Evolutionary conservation across 2,797 vertebrate genomes (phyloP).

Genomic region (Pelobates cultripes): DNA sequence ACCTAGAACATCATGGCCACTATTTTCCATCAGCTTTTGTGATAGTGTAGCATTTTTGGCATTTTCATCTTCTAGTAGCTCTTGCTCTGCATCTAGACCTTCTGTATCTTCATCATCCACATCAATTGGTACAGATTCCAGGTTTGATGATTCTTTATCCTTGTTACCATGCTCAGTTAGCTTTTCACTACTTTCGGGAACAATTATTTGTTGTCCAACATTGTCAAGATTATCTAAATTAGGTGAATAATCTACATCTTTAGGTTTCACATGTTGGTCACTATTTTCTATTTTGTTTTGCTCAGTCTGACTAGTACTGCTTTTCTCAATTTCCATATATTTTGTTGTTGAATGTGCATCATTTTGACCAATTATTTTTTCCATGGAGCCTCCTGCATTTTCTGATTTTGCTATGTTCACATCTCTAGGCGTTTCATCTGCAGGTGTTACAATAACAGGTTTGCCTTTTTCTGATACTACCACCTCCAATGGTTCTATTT

Average conservation of each 20-base stretch:
- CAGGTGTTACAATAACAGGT: background rate
- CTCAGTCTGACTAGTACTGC: background rate
- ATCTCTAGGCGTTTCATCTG: background rate
- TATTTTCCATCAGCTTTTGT: constrained; percentile 43
- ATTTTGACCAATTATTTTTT: constrained; percentile 3
- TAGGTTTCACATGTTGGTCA: constrained; percentile 33
- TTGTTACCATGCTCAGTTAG: constrained; percentile 51
- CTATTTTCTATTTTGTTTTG: background rate
- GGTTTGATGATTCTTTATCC: constrained; percentile 30
- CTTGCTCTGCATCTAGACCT: constrained; percentile 60
- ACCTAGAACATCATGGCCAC: background rate
- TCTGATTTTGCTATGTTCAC: background rate
- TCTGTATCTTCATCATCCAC: constrained; percentile 56
- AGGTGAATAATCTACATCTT: background rate
- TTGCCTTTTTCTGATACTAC: background rate
- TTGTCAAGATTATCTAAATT: constrained; percentile 26
- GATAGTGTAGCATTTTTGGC: constrained; percentile 70
- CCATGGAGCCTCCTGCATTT: constrained; percentile 35
- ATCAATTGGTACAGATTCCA: constrained; percentile 52
- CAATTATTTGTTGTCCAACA: constrained; percentile 30
- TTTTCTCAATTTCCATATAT: background rate
- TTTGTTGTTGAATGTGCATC: background rate
- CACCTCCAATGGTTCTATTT: background rate
- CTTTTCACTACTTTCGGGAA: constrained; percentile 11
- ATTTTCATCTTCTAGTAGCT: constrained; percentile 91